A percentile compares a stretch with the other conserved stretches of the same genome.
Evolutionary conservation across 2,797 vertebrate species (phyloP).

Genomic region (Neostethus bicornis): DNA sequence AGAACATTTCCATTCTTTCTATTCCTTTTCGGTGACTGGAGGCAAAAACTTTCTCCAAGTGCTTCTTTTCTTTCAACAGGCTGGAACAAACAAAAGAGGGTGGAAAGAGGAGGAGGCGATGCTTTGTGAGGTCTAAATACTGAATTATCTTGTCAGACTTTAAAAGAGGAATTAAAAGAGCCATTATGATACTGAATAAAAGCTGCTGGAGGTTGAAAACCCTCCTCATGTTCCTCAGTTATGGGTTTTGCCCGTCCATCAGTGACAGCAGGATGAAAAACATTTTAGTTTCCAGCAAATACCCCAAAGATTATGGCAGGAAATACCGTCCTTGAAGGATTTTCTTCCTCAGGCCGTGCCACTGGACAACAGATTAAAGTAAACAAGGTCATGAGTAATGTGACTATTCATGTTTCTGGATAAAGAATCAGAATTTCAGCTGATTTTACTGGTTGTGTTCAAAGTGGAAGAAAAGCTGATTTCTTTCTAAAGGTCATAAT

Average conservation of each 20-base stretch:
- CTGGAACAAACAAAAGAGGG: conserved; percentile 1
- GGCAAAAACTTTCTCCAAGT: conserved; percentile 33
- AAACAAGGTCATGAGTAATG: conserved; percentile 56
- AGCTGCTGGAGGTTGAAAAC: conserved; percentile 50
- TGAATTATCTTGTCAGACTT: conserved; percentile 51
- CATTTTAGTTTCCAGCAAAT: conserved; percentile 44
- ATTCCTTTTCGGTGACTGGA: conserved; percentile 33
- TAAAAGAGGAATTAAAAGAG: conserved; percentile 45
- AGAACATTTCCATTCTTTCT: conserved; percentile 45
- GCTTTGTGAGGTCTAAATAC: conserved; percentile 38
- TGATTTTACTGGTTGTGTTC: neutral
- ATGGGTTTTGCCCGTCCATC: conserved; percentile 32
- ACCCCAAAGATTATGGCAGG: conserved; percentile 32
- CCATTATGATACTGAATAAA: conserved; percentile 53
- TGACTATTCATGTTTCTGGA: conserved; percentile 27
- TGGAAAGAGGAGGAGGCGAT: neutral
- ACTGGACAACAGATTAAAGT: conserved; percentile 46
- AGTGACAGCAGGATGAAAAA: conserved; percentile 30
- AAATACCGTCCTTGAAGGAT: conserved; percentile 51
- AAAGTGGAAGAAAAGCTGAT: conserved; percentile 5
- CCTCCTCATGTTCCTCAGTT: conserved; percentile 42
- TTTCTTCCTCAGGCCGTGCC: conserved; percentile 17
- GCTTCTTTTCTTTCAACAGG: conserved; percentile 20
- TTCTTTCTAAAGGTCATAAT: conserved; percentile 16
- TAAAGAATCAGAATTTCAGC: conserved; percentile 7